Base-by-base conservation (phyloP, 2,797 vertebrate species). In the Heteromormyrus szaboi region DNA sequence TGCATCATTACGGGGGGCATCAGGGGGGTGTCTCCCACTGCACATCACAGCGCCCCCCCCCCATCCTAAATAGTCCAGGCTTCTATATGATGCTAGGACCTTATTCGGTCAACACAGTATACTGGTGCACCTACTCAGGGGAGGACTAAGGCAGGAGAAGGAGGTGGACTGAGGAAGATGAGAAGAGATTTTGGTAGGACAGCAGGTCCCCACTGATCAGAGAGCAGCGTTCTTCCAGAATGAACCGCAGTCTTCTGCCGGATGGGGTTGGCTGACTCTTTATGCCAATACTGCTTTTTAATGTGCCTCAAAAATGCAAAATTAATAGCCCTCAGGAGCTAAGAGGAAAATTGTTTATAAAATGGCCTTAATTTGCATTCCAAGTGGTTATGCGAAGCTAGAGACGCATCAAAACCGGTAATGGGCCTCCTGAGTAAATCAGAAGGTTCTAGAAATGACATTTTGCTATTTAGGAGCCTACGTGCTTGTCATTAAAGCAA, bases 331-430 rank as follows among this genome's bases (percentile, higher is more conserved):
- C n/a, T 84, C 22, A 1, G 5, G 29, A 9, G 19, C 19, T 85
- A 72, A 17, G 14, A 89, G 90, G 90, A 90, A 94, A 92, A 92
- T 89, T 90, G 89, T 90, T 92, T 89, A 14, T 90, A 90, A 90
- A 90, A 90, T 90, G 92, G 89, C 86, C 91, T 91, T 92, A 93
- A 95, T 95, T 94, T 93, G 92, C 92, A 93, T 95, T 94, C 91
- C 92, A 92, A 92, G 93, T 92, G 92, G 93, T 93, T 95, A 95
- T 95, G 93, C 94, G 91, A 93, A 90, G 88, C 91, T 93, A 93
- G 95, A 95, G 96, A 96, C 95, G 93, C 94, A 92, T 87, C 91
- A 91, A 94, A 95, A 94, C 94, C 93, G 94, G 92, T 92, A 94
- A 93, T 92, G 91, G 93, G 93, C 91, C 79, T 86, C 91, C 87